phyloP scores from a whole-genome alignment of 2,797 vertebrate genomes.

The Distichodus sexfasciatus region DNA sequence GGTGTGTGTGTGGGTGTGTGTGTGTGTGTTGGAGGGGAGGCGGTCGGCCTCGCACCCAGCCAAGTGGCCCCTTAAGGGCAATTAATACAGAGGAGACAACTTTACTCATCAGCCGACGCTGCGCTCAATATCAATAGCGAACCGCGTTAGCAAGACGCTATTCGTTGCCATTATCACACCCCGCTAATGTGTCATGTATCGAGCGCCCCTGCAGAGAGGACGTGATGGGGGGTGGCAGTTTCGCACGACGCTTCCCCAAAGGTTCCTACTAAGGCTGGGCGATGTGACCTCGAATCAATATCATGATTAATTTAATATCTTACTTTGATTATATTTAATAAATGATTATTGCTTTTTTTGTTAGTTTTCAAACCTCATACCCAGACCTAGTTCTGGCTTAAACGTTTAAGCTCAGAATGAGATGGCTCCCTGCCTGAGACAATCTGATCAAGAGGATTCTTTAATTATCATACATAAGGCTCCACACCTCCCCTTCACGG shows the following conservation, averaged over 20 bases:
- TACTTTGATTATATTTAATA: too few species aligned
- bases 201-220: constrained; percentile 4
- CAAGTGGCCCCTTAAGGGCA: constrained; percentile 48
- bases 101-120: constrained; percentile 44
- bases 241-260: constrained; percentile 7
- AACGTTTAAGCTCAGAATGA: constrained; percentile 24
- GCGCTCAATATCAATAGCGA: constrained; percentile 33
- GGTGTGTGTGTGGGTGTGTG: too few species aligned
- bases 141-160: constrained; percentile 11
- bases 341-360: too few species aligned
- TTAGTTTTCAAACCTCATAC: too few species aligned
- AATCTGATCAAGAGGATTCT: too few species aligned
- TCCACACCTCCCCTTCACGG: too few species aligned
- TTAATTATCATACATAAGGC: too few species aligned
- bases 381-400: too few species aligned
- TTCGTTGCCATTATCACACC: constrained; percentile 36
- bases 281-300: too few species aligned
- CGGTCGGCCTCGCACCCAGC: constrained; percentile 50
- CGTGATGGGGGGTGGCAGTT: background rate
- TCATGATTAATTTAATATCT: too few species aligned
- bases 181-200: constrained; percentile 4
- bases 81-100: constrained; percentile 45
- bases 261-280: too few species aligned
- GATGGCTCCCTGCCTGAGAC: constrained; percentile 26
- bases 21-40: too few species aligned